These are phyloP conservation scores for Chymomyza costata DNA, from an alignment of 1,140 invertebrate genomes.

Conservation along the genomic window DNA sequence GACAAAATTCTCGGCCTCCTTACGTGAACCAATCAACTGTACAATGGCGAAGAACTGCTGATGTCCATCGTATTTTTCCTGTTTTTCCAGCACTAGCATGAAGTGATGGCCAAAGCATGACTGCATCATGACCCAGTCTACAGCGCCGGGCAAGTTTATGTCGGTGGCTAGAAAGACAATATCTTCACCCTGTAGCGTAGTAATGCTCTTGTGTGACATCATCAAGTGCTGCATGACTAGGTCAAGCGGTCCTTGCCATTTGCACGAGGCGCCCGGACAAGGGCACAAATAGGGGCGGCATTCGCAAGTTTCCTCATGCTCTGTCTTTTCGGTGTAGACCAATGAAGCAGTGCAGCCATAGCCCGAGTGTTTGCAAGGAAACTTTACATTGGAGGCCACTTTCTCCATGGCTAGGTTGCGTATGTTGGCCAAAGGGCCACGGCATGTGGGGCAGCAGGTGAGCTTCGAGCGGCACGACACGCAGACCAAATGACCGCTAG, in stretches of 20 bases:
- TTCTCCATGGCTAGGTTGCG: constrained; percentile 99
- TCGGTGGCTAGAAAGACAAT: constrained; percentile 99
- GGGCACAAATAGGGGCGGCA: constrained; percentile 98
- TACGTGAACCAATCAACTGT: constrained; percentile 97
- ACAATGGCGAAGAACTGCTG: constrained; percentile 99
- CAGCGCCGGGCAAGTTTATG: constrained; percentile 98
- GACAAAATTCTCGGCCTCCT: constrained; percentile 99
- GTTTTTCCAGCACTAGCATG: constrained; percentile 99
- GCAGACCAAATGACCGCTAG: constrained; percentile 93
- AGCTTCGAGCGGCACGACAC: constrained; percentile 97
- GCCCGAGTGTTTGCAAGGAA: constrained; percentile 98
- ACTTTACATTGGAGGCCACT: constrained; percentile 97
- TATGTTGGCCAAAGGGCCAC: constrained; percentile 97
- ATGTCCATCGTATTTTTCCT: constrained; percentile 98
- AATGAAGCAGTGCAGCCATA: constrained; percentile 96
- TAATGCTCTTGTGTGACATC: constrained; percentile 99
- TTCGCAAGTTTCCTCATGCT: constrained; percentile 99
- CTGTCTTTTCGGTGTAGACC: constrained; percentile 96
- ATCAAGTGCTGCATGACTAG: constrained; percentile 98
- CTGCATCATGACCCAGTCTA: constrained; percentile 99
- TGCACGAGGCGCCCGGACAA: constrained; percentile 98
- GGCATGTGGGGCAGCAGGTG: constrained; percentile 97
- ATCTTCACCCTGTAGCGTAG: constrained; percentile 97
- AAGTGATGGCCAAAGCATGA: constrained; percentile 99
- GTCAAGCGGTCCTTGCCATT: constrained; percentile 97